Evolutionary conservation across 1,140 invertebrate genomes (phyloP).

Genomic region (Drosophila nebulosa): DNA sequence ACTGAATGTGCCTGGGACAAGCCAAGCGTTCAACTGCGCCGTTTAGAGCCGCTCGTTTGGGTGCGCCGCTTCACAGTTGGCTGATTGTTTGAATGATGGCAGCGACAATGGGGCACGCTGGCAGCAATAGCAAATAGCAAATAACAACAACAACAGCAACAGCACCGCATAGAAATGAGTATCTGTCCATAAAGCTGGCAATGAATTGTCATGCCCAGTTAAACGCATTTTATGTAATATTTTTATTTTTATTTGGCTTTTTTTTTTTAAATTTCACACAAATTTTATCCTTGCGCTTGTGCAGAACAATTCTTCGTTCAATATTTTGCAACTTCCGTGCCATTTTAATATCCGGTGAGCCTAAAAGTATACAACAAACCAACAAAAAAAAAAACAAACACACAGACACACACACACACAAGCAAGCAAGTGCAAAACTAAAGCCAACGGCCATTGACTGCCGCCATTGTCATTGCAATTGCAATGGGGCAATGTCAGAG

Average conservation of each 20-base stretch:
- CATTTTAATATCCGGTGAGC: constrained; percentile 62
- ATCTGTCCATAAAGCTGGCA: constrained; percentile 58
- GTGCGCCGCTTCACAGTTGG: constrained; percentile 69
- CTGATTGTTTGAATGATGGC: constrained; percentile 77
- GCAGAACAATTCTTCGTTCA: constrained; percentile 55
- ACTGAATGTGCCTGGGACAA: no score
- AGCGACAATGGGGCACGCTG: constrained; percentile 41
- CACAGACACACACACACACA: background rate
- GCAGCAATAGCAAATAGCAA: background rate
- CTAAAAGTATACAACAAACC: constrained; percentile 35
- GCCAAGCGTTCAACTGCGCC: constrained; percentile 72
- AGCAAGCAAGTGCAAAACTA: constrained; percentile 9
- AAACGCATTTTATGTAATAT: constrained; percentile 20
- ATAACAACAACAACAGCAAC: background rate
- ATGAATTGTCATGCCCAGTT: constrained; percentile 68
- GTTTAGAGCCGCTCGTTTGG: constrained; percentile 73
- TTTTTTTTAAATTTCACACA: background rate
- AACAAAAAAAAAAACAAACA: background rate
- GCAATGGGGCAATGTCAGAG: constrained; percentile 68
- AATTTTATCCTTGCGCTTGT: background rate
- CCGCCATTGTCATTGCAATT: constrained; percentile 62
- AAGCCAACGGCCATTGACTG: constrained; percentile 51
- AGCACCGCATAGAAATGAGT: background rate
- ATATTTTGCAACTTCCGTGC: constrained; percentile 53
- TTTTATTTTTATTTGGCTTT: background rate